Evolutionary conservation across 2,888 invertebrate species (phyloP).

Genomic region (Smittia sp.): DNA sequence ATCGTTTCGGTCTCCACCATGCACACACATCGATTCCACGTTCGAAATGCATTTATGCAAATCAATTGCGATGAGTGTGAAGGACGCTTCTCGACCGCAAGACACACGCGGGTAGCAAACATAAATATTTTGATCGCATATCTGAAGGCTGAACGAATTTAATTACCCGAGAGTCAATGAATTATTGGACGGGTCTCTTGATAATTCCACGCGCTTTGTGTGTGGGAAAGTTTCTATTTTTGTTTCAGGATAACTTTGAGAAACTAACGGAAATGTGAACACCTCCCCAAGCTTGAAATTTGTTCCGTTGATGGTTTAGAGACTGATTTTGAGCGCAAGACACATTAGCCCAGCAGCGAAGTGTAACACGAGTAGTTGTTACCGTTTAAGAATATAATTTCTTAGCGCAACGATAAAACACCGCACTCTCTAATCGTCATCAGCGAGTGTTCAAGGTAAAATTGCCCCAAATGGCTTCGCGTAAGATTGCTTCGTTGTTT

Average conservation of each 20-base stretch:
- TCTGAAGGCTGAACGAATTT: constrained; percentile 36
- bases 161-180: constrained; percentile 8
- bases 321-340: background rate
- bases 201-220: constrained; percentile 6
- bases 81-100: constrained; percentile 17
- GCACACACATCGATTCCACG: constrained; percentile 20
- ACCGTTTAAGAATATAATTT: constrained; percentile 38
- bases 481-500: constrained; percentile 9
- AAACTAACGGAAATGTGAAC: too few species aligned
- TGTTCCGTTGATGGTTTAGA: too few species aligned
- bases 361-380: constrained; percentile 36
- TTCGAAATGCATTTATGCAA: constrained; percentile 31
- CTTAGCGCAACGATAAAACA: constrained; percentile 35
- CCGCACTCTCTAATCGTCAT: constrained; percentile 28
- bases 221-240: constrained; percentile 28
- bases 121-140: constrained; percentile 36
- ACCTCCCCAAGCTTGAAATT: too few species aligned
- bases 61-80: constrained; percentile 25
- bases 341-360: constrained; percentile 27
- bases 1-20: constrained; percentile 17
- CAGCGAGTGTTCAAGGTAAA: background rate
- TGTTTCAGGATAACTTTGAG: background rate
- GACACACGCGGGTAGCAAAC: constrained; percentile 5
- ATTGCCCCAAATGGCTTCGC: constrained; percentile 22
- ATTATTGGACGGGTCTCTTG: constrained; percentile 1